These are phyloP conservation scores for Lasioglossum albipes DNA, from an alignment of 1,140 invertebrate species.

Conservation along the genomic window DNA sequence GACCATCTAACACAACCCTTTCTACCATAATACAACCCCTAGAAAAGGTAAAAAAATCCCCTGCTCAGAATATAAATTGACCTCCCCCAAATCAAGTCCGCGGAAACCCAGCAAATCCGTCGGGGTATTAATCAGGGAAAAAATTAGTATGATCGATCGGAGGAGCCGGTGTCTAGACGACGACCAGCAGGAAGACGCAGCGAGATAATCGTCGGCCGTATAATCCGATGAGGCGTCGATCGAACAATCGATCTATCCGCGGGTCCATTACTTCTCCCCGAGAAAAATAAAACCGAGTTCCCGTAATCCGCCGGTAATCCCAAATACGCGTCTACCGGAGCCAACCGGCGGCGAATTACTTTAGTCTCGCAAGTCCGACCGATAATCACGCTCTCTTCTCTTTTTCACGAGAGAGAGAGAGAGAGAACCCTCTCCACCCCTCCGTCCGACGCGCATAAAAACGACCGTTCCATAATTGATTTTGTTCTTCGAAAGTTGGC, in stretches of 20 bases:
- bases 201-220: slow-evolving; percentile 34
- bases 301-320: slow-evolving; percentile 60
- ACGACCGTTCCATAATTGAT: slow-evolving; percentile 74
- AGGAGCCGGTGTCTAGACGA: neutral
- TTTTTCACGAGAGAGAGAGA: no score
- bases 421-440: neutral
- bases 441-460: slow-evolving; percentile 61
- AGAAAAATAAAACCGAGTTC: slow-evolving; percentile 50
- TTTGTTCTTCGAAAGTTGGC: slow-evolving; percentile 72
- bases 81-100: no score
- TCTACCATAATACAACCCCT: no score
- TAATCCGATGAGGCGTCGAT: slow-evolving; percentile 25
- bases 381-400: slow-evolving; percentile 52
- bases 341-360: slow-evolving; percentile 59
- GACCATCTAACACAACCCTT: no score
- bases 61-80: no score
- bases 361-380: slow-evolving; percentile 60
- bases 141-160: neutral
- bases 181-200: neutral
- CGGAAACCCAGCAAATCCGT: no score
- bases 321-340: slow-evolving; percentile 37
- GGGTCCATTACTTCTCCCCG: slow-evolving; percentile 46
- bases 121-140: neutral
- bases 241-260: slow-evolving; percentile 17
- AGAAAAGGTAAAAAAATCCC: no score